A percentile compares a stretch with the other conserved stretches of the same genome.
phyloP scores from a whole-genome alignment of 2,888 invertebrate species.

The Drymonia ruficornis region DNA sequence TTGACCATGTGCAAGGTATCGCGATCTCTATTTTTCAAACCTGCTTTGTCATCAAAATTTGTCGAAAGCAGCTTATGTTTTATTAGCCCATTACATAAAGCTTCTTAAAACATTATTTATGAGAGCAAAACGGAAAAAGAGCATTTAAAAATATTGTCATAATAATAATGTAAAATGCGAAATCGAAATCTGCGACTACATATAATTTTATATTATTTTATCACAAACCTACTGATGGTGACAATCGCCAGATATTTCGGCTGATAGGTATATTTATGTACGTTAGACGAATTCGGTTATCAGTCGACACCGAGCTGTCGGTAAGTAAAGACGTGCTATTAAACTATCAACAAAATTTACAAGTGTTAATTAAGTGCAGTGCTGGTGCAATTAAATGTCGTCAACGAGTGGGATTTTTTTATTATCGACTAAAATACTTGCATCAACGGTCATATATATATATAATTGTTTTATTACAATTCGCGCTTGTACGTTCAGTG shows the following conservation, averaged over 20 bases:
- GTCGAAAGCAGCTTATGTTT: neutral
- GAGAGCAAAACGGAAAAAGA: neutral
- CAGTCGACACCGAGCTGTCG: conserved; percentile 30
- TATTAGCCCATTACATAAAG: conserved; percentile 3
- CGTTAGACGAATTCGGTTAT: conserved; percentile 16
- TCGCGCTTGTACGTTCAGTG: no score
- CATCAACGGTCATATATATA: no score
- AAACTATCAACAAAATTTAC: neutral
- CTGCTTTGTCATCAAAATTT: neutral
- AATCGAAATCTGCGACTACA: neutral
- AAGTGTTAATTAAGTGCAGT: neutral
- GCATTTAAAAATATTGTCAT: no score
- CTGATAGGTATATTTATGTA: conserved; percentile 11
- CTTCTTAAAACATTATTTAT: conserved; percentile 1
- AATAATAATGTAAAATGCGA: neutral
- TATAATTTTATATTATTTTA: neutral
- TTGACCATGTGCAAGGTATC: neutral
- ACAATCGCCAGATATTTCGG: neutral
- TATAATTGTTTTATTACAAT: no score
- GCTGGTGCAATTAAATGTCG: neutral
- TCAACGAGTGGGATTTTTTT: no score
- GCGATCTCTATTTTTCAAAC: neutral
- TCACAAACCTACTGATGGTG: neutral
- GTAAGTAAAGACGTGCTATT: conserved; percentile 20
- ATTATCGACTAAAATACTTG: no score